Evolutionary conservation across 2,113 vertebrate genomes (phyloP), one percentile per base, ranked within the genome.

Genomic region (Grus americana): DNA sequence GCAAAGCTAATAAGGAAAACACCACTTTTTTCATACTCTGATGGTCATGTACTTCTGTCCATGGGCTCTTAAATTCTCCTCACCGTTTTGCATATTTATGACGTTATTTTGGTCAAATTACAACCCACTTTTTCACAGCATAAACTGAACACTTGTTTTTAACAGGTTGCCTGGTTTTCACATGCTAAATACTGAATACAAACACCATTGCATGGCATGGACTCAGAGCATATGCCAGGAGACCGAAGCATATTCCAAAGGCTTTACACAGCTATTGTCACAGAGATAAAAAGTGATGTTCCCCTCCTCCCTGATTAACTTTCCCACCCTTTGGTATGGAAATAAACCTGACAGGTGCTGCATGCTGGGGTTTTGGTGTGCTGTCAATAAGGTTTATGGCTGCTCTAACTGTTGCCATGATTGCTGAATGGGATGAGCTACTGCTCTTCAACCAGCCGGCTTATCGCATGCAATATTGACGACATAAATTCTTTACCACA

Each of bases 311-410:
- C 81, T 38, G 42, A 86, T 78, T 59, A 80, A 50, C 47, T 36
- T 73, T 78, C 50, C 49, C 57, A 70, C 5, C 19, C 50, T 49
- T 20, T 50, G 72, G 78, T 61, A 71, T 78, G 89, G 58, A 96
- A 93, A 93, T 74, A 88, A 89, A 66, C 18, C 91, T 24, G n/a
- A 85, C 72, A 93, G 96, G 91, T 83, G 73, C 47, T 57, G 49
- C 61, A 9, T 34, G 49, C 38, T 76, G 70, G 40, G 63, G 67
- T 67, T 49, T 80, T 62, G 5, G 2, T 16, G 47, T 65, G 62
- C 89, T 95, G 93, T 80, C 85, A 90, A 1, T 57, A 74, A 86
- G 19, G 71, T 86, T 95, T 87, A 90, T 5, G 83, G 87, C 88
- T 70, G 46, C 46, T 73, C 66, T 38, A 19, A 49, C 15, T 55